Percentiles rank a stretch among this genome's conserved stretches.
Conservation (phyloP, 2,888 invertebrate species). For the Hemithea aestivaria region DNA sequence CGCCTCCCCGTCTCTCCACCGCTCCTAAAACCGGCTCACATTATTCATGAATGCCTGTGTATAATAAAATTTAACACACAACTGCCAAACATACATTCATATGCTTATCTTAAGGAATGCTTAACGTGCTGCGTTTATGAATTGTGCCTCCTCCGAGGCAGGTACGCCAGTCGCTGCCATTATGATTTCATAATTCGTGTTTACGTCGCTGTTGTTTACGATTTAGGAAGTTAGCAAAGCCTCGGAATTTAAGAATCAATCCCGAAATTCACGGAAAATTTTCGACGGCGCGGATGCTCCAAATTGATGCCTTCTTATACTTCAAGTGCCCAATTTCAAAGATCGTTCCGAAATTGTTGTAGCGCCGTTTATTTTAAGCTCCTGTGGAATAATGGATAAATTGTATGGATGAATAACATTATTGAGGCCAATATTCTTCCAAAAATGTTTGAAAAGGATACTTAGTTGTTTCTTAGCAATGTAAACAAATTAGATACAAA, state of each 20-base stretch:
- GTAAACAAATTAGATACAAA: too few relatives aligned
- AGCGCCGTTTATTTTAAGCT: not conserved
- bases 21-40: slow-evolving; percentile 42
- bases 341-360: slow-evolving; percentile 2
- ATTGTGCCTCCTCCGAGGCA: not conserved
- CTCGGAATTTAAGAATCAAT: slow-evolving; percentile 12
- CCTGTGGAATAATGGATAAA: not conserved
- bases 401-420: slow-evolving; percentile 12
- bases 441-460: not conserved
- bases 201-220: slow-evolving; percentile 13
- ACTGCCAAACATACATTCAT: slow-evolving; percentile 40
- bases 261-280: slow-evolving; percentile 3
- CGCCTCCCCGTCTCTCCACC: slow-evolving; percentile 17
- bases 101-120: slow-evolving; percentile 10
- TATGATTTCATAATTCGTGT: slow-evolving; percentile 6
- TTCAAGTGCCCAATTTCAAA: slow-evolving; percentile 6
- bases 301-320: slow-evolving; percentile 3
- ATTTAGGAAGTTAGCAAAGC: slow-evolving; percentile 7
- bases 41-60: slow-evolving; percentile 50
- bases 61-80: slow-evolving; percentile 32
- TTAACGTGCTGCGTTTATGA: slow-evolving; percentile 7
- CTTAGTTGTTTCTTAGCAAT: slow-evolving; percentile 1
- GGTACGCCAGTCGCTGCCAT: not conserved
- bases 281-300: slow-evolving; percentile 2
- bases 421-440: slow-evolving; percentile 9